These are phyloP conservation scores for Plebejus anna DNA, from an alignment of 2,888 invertebrate genomes.

Conservation along the genomic window DNA sequence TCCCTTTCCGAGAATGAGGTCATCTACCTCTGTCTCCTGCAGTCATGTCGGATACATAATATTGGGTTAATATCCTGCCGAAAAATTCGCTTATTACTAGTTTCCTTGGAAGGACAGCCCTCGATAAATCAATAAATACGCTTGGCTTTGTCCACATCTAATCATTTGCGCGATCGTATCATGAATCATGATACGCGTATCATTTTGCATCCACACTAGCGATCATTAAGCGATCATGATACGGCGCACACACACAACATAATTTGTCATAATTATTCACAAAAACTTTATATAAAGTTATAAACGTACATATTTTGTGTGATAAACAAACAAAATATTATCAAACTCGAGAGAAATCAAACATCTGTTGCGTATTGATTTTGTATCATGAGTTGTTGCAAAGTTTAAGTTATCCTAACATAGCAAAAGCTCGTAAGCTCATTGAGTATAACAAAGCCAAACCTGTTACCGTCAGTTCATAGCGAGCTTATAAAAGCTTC, in stretches of 20 bases:
- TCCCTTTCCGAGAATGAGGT: background rate
- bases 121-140: too few relatives aligned
- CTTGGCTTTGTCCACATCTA: too few relatives aligned
- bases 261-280: too few relatives aligned
- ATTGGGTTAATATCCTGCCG: background rate
- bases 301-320: too few relatives aligned
- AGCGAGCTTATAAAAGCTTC: constrained; percentile 2
- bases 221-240: too few relatives aligned
- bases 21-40: background rate
- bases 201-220: too few relatives aligned
- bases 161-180: too few relatives aligned
- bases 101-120: background rate
- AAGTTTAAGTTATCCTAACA: background rate
- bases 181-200: too few relatives aligned
- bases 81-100: background rate
- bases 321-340: too few relatives aligned
- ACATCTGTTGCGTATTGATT: background rate
- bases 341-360: too few relatives aligned
- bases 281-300: too few relatives aligned
- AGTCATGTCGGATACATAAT: background rate
- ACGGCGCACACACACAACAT: too few relatives aligned
- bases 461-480: constrained; percentile 10
- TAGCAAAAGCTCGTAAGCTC: constrained; percentile 7
- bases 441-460: constrained; percentile 5
- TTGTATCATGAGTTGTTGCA: background rate